These are phyloP conservation scores for Tadarida brasiliensis DNA, from an alignment of 2,797 vertebrate genomes.

Conservation along the genomic window DNA sequence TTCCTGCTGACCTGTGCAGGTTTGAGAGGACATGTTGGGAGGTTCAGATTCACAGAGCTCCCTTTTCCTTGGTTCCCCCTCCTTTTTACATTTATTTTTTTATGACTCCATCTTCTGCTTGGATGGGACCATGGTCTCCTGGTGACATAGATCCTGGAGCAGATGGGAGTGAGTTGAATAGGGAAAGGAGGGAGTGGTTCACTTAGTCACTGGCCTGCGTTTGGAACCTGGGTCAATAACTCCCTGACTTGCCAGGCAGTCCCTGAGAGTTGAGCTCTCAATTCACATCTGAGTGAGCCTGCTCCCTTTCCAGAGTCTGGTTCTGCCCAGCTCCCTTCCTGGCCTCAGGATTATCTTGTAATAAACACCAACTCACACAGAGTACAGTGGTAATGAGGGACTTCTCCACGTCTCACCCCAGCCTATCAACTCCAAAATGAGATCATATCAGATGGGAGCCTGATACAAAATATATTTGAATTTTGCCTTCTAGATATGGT, in stretches of 20 bases:
- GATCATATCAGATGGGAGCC: neutral
- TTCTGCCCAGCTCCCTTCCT: neutral
- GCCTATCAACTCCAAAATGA: neutral
- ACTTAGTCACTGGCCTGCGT: neutral
- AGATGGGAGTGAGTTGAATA: neutral
- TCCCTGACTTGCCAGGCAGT: neutral
- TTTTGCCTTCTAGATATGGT: neutral
- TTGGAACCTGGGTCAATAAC: neutral
- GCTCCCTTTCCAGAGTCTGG: neutral
- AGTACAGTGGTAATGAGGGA: neutral
- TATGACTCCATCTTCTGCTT: neutral
- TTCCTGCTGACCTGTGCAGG: neutral
- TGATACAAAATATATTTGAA: neutral
- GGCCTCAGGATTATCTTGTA: neutral
- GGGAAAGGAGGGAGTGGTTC: too few species aligned
- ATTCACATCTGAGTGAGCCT: neutral
- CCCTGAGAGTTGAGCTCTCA: neutral
- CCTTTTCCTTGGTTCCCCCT: neutral
- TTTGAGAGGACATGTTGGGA: neutral
- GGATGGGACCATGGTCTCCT: neutral
- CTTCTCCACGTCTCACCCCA: neutral
- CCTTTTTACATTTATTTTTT: neutral
- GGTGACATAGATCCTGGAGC: neutral
- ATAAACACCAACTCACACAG: neutral
- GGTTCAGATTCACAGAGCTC: neutral